phyloP scores from a whole-genome alignment of 2,888 invertebrate genomes.

The Latrodectus hesperus region DNA sequence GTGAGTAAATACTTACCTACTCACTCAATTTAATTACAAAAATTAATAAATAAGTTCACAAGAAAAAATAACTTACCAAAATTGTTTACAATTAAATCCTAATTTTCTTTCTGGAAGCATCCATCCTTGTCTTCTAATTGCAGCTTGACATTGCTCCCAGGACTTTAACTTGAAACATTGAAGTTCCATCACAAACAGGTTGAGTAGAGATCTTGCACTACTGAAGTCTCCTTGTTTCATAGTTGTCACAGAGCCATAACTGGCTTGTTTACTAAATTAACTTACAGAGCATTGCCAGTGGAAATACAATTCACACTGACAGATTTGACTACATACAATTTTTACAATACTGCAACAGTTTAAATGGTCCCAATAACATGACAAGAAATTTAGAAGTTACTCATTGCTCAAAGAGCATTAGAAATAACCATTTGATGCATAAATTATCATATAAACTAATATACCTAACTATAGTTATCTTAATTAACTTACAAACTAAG shows the following conservation, averaged over 20 bases:
- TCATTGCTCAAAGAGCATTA: slow-evolving; percentile 21
- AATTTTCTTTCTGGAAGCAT: too few relatives aligned
- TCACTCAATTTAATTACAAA: too few relatives aligned
- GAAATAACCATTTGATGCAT: slow-evolving; percentile 65
- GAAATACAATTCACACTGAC: slow-evolving; percentile 46
- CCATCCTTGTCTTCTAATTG: too few relatives aligned
- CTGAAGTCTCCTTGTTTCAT: not conserved
- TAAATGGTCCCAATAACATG: slow-evolving; percentile 69
- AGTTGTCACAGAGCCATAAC: slow-evolving; percentile 11
- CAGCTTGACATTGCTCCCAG: too few relatives aligned
- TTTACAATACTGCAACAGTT: slow-evolving; percentile 67
- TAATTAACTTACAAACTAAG: slow-evolving; percentile 36
- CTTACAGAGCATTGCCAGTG: slow-evolving; percentile 45
- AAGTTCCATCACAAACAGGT: too few relatives aligned
- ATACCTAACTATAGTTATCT: not conserved
- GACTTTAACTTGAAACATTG: not conserved
- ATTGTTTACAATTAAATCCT: not conserved
- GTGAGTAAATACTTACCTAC: too few relatives aligned
- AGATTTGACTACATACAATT: slow-evolving; percentile 57
- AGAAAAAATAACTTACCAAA: too few relatives aligned
- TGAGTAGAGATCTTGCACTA: not conserved
- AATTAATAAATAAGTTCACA: too few relatives aligned
- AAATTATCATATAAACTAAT: not conserved
- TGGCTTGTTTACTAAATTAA: not conserved
- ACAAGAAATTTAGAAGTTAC: slow-evolving; percentile 46